Conservation (phyloP, 2,113 vertebrate genomes). For the Carettochelys insculpta region DNA sequence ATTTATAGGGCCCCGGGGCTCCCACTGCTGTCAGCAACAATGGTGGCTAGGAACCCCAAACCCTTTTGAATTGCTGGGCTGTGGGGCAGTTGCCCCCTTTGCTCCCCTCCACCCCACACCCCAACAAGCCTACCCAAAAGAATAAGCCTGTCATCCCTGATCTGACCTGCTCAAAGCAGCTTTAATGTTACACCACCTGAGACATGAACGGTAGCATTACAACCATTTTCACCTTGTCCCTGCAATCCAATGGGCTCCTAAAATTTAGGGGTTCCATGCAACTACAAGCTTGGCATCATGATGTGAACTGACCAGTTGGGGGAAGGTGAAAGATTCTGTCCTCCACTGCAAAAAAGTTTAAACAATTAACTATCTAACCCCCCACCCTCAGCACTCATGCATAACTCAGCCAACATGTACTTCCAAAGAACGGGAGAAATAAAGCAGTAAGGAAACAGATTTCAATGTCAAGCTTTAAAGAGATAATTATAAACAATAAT, state of each 20-base stretch:
- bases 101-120: no score
- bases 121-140: background rate
- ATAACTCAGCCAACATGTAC: conserved; percentile 11
- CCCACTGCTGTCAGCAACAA: no score
- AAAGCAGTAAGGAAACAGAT: conserved; percentile 57
- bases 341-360: background rate
- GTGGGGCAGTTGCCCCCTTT: no score
- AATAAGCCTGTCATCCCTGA: background rate
- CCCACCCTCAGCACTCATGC: background rate
- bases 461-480: conserved; percentile 68
- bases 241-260: fast-evolving
- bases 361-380: background rate
- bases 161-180: background rate
- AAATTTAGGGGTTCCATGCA: background rate
- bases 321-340: background rate
- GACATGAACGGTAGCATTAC: fast-evolving
- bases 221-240: background rate
- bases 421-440: conserved; percentile 54
- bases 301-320: background rate
- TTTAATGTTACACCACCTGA: background rate
- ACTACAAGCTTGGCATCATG: fast-evolving
- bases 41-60: no score
- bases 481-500: conserved; percentile 72
- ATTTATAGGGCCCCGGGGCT: no score
- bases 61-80: no score